Base-by-base conservation (phyloP, 2,113 vertebrate species). In the Astur gentilis region DNA sequence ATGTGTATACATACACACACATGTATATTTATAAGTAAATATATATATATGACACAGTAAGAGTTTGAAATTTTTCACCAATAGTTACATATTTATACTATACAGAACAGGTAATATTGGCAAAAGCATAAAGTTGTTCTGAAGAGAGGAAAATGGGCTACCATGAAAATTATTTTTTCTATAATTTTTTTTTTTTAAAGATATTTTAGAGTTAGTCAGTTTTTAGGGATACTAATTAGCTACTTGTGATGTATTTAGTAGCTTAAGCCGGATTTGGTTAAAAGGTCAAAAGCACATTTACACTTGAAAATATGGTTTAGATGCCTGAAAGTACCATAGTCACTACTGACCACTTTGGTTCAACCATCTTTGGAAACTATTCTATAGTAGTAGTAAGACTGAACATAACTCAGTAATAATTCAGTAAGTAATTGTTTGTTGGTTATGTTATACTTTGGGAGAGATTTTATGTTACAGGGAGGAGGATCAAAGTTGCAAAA, bases 401-500 rank as follows among this genome's bases (percentile, higher is more conserved):
- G 16, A 87, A 73, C 2, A 36, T 21, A 36, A n/a, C 4, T 82
- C 16, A 32, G 8, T 32, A 75, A 71, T 60, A 87, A 71, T 42
- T 73, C 27, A 73, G 20, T 23, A 50, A 32, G 9, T 50, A 91
- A 77, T 70, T 31, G 0, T 85, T 57, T 64, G 21, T 58, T 91
- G 19, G 21, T 45, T 86, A 40, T 50, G 20, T 88, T 93, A 76
- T 11, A 50, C 27, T 94, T 94, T 47, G 40, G 16, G n/a, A 93
- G 52, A 96, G 4, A 66, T 34, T 94, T 90, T 61, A 6, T 76
- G 55, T 92, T 77, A 26, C 61, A 78, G 54, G 69, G 57, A 69
- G 78, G 54, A 92, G 42, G 90, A 86, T 61, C 95, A 96, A 91
- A 80, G 77, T 42, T 97, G 66, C 95, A 97, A 97, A 94, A 66